Percentiles rank a stretch among this genome's conserved stretches.
These are phyloP conservation scores for Proisotoma minuta DNA, from an alignment of 2,888 invertebrate genomes.

Conservation along the genomic window DNA sequence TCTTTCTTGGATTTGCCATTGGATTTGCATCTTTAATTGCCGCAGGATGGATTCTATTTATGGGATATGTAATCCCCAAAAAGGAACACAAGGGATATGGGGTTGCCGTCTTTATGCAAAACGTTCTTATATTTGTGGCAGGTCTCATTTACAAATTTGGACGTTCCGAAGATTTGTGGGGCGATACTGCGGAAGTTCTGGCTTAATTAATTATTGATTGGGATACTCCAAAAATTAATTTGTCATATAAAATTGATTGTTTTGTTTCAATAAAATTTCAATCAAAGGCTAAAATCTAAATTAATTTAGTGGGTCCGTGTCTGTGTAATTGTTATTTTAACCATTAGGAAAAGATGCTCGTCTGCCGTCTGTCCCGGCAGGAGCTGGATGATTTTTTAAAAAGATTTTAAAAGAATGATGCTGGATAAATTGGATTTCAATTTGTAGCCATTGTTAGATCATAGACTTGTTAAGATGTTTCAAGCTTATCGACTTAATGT, in stretches of 20 bases:
- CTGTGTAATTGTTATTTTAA: too few species aligned
- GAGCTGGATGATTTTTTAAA: too few species aligned
- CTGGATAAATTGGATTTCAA: slow-evolving; percentile 4
- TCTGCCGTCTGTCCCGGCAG: too few species aligned
- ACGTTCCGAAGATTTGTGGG: neutral
- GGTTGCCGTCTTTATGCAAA: neutral
- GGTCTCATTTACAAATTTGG: neutral
- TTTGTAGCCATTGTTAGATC: neutral
- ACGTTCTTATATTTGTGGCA: neutral
- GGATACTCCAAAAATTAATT: too few species aligned
- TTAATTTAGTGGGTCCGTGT: too few species aligned
- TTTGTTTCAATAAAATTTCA: too few species aligned
- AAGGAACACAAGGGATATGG: neutral
- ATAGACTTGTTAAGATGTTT: neutral
- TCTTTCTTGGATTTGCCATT: neutral
- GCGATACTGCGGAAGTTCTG: neutral
- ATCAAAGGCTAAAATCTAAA: too few species aligned
- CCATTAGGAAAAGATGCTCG: too few species aligned
- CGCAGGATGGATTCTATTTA: neutral
- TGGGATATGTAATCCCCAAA: neutral
- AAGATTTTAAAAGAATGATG: too few species aligned
- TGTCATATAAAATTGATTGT: too few species aligned
- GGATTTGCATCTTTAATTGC: neutral
- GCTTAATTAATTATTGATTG: neutral
- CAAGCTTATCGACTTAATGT: neutral